phyloP scores from a whole-genome alignment of 2,113 vertebrate species.

The Mionectes macconnelli region DNA sequence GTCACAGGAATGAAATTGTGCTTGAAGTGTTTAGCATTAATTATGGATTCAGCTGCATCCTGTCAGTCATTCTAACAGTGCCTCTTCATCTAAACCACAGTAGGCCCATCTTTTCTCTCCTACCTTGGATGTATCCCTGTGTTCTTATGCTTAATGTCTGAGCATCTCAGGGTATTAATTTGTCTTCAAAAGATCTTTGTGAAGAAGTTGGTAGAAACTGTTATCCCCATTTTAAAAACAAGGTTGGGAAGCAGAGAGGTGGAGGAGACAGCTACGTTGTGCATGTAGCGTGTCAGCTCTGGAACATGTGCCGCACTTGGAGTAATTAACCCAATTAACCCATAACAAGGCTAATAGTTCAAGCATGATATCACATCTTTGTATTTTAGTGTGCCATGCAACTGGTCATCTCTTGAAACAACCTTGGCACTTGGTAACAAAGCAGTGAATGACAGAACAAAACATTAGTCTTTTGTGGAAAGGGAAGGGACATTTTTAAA shows the following conservation, averaged over 20 bases:
- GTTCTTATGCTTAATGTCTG: background rate
- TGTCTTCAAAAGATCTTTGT: background rate
- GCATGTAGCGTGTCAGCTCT: background rate
- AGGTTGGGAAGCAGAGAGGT: background rate
- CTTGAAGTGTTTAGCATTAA: background rate
- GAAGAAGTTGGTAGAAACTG: background rate
- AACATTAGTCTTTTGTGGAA: background rate
- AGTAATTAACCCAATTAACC: background rate
- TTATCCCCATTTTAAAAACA: background rate
- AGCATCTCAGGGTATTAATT: background rate
- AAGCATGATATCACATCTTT: background rate
- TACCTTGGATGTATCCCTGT: background rate
- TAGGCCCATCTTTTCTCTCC: background rate
- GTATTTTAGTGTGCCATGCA: background rate
- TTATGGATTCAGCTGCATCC: fast-evolving
- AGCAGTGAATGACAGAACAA: background rate
- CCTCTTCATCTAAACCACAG: background rate
- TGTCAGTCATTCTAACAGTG: background rate
- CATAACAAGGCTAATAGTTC: background rate
- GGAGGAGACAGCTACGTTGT: background rate
- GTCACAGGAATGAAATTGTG: background rate
- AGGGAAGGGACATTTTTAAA: background rate
- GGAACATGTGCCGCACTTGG: background rate
- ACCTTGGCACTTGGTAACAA: background rate
- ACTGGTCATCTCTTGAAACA: background rate